Conservation (phyloP, 1,140 invertebrate species). For the Platyura marginata region DNA sequence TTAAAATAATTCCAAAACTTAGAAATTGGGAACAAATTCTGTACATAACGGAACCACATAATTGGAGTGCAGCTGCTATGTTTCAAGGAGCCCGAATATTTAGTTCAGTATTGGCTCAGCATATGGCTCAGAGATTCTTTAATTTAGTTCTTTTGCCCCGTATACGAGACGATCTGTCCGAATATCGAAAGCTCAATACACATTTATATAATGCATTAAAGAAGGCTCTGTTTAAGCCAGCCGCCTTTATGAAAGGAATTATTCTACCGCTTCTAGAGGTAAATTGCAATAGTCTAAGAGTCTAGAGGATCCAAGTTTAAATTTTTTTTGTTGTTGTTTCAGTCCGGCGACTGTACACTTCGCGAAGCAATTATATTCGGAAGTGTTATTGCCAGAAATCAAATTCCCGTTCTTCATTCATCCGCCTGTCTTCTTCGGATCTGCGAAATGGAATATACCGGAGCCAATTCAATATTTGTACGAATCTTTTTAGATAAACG, state of each 20-base stretch:
- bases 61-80: slow-evolving; percentile 84
- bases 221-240: slow-evolving; percentile 91
- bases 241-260: slow-evolving; percentile 98
- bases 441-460: slow-evolving; percentile 94
- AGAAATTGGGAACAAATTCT: slow-evolving; percentile 94
- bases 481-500: slow-evolving; percentile 94
- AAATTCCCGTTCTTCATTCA: slow-evolving; percentile 92
- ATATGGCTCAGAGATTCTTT: slow-evolving; percentile 94
- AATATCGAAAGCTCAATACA: slow-evolving; percentile 92
- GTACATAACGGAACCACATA: slow-evolving; percentile 64
- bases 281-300: too few relatives aligned
- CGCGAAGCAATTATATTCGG: slow-evolving; percentile 90
- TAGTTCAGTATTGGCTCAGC: slow-evolving; percentile 86
- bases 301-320: too few relatives aligned
- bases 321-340: too few relatives aligned
- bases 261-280: slow-evolving; percentile 77
- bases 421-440: slow-evolving; percentile 89
- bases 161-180: slow-evolving; percentile 83
- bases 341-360: slow-evolving; percentile 83
- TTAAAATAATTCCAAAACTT: slow-evolving; percentile 88
- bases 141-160: slow-evolving; percentile 85
- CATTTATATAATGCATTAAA: slow-evolving; percentile 89
- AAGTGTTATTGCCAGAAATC: slow-evolving; percentile 77
- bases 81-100: slow-evolving; percentile 73
- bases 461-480: slow-evolving; percentile 93